A percentile compares a stretch with the other conserved stretches of the same genome.
Conservation (phyloP, 2,797 vertebrate genomes). For the Peromyscus melanophrys region DNA sequence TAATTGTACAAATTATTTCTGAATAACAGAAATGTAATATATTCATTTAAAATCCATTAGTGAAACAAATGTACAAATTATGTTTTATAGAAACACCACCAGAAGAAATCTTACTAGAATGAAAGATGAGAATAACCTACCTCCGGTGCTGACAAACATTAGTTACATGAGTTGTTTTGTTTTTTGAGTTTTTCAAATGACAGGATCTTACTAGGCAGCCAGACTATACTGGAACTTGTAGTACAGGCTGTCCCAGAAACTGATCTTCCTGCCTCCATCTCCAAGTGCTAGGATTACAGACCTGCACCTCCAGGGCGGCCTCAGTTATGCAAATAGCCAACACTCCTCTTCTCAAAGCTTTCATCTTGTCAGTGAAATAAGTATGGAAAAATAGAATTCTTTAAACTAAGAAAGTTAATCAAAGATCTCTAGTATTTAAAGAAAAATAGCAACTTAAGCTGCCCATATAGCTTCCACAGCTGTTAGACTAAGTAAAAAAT, state of each 20-base stretch:
- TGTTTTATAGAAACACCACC: constrained; percentile 61
- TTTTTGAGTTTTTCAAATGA: background rate
- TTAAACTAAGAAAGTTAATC: constrained; percentile 47
- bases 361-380: constrained; percentile 37
- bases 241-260: background rate
- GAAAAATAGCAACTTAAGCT: background rate
- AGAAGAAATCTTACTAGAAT: constrained; percentile 36
- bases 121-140: constrained; percentile 8
- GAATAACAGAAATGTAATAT: constrained; percentile 32
- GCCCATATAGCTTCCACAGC: background rate
- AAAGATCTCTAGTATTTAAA: constrained; percentile 43
- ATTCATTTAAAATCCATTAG: constrained; percentile 68
- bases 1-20: constrained; percentile 59
- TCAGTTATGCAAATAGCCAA: background rate
- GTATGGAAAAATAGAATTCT: background rate
- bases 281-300: background rate
- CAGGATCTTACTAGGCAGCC: background rate
- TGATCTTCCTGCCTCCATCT: background rate
- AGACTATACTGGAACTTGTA: background rate
- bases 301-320: too few relatives aligned
- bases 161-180: background rate
- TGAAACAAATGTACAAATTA: constrained; percentile 18
- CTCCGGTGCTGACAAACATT: constrained; percentile 12
- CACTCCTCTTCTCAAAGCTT: constrained; percentile 57
- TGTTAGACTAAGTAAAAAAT: constrained; percentile 4